These are phyloP conservation scores for Stomatorhinus ivindoensis DNA, from an alignment of 2,113 vertebrate species.

Conservation along the genomic window DNA sequence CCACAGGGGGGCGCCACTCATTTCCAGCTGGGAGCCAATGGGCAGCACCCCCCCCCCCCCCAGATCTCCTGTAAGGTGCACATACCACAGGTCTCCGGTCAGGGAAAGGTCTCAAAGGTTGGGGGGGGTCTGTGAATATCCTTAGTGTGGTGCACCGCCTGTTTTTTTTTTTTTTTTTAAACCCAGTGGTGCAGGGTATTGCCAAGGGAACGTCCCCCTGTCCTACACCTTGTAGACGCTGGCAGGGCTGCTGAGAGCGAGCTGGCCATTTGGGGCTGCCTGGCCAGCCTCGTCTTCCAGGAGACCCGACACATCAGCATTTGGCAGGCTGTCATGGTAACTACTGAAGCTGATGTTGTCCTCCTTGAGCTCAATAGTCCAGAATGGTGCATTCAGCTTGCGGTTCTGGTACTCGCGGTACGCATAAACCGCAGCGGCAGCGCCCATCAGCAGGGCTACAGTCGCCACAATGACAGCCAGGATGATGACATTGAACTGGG, in stretches of 20 bases:
- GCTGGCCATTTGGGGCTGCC: conserved; percentile 71
- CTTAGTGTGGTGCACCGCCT: not conserved
- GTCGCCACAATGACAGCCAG: conserved; percentile 75
- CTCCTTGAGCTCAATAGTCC: conserved; percentile 85
- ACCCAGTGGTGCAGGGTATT: not conserved
- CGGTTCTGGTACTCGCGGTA: conserved; percentile 78
- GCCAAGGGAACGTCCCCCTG: not conserved
- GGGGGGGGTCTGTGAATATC: not conserved
- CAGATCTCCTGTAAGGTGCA: not conserved
- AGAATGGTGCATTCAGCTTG: conserved; percentile 78
- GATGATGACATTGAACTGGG: conserved; percentile 79
- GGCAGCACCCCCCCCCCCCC: not conserved
- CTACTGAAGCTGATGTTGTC: conserved; percentile 86
- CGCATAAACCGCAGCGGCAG: conserved; percentile 72
- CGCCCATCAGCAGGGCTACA: conserved; percentile 69
- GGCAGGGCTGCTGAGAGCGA: conserved; percentile 67
- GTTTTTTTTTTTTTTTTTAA: too few relatives aligned
- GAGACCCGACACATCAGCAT: conserved; percentile 71
- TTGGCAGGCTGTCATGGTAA: conserved; percentile 82
- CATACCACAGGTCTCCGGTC: conserved; percentile 2
- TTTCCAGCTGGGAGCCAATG: not conserved
- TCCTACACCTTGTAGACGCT: conserved; percentile 68
- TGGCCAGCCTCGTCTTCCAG: conserved; percentile 73
- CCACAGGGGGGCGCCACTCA: not conserved
- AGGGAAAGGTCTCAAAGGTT: not conserved